These are phyloP conservation scores for Origma solitaria DNA, from an alignment of 2,113 vertebrate genomes.

Conservation along the genomic window DNA sequence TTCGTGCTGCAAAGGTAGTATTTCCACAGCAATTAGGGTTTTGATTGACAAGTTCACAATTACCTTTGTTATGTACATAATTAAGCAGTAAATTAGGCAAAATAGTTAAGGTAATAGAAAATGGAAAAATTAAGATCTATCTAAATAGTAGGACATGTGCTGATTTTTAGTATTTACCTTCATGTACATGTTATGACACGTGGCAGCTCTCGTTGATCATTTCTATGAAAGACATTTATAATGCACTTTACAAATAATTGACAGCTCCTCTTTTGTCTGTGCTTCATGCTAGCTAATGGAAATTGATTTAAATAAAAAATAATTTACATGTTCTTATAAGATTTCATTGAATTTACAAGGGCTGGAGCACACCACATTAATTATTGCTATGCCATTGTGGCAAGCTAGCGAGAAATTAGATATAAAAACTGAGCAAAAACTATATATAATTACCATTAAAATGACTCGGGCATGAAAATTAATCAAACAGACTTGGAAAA, in stretches of 20 bases:
- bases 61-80: slow-evolving; percentile 21
- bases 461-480: slow-evolving; percentile 67
- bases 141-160: background rate
- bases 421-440: slow-evolving; percentile 68
- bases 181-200: slow-evolving; percentile 30
- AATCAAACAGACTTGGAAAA: slow-evolving; percentile 54
- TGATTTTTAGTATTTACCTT: slow-evolving; percentile 14
- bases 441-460: slow-evolving; percentile 74
- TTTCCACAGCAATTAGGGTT: background rate
- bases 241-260: slow-evolving; percentile 60
- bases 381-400: slow-evolving; percentile 64
- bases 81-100: slow-evolving; percentile 46
- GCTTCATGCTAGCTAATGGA: slow-evolving; percentile 55
- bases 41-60: slow-evolving; percentile 22
- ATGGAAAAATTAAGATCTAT: background rate
- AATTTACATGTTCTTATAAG: slow-evolving; percentile 59
- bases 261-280: slow-evolving; percentile 53
- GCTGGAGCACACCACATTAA: slow-evolving; percentile 61
- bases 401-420: slow-evolving; percentile 65
- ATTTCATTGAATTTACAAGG: slow-evolving; percentile 73
- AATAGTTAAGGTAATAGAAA: slow-evolving; percentile 4
- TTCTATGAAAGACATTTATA: slow-evolving; percentile 52
- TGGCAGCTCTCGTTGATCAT: background rate
- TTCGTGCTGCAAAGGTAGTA: background rate
- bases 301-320: slow-evolving; percentile 72